Base-by-base conservation (phyloP, 2,113 vertebrate genomes). In the Scomber colias region DNA sequence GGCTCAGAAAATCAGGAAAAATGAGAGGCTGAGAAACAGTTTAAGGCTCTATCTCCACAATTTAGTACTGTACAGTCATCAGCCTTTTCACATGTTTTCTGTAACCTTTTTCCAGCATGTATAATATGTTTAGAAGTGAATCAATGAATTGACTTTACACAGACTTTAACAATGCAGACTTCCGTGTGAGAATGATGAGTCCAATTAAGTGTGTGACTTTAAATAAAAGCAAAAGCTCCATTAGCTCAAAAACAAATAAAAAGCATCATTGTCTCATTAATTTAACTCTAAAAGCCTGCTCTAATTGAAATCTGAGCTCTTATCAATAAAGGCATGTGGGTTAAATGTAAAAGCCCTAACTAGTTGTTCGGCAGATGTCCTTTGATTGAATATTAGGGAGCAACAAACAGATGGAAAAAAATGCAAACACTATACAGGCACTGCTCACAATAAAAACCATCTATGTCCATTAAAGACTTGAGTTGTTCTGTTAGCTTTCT, bases 151-250 rank as follows among this genome's bases (percentile, higher is more conserved):
- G 21, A 21, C 21, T 21, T 21, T 21, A 21, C 21, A 21, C 21
- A 21, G 21, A 21, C 21, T 21, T 21, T 21, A n/a, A n/a, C n/a
- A n/a, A n/a, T 53, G 14, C 76, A 76, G 50, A 46, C 44, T 61
- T 50, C 49, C 31, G 24, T n/a, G 19, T 71, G 44, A 64, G 74
- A 89, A 50, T 46, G n/a, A 75, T 81, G 77, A 82, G 64, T 5
- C n/a, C 11, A 71, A 71, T 87, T 77, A 71, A 12, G 69, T 82
- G 27, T 48, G 35, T 48, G 64, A 71, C 68, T 67, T 63, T 15
- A 65, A 70, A 71, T 67, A 51, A 66, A 83, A 53, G 35, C 64
- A 68, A 79, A 79, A 51, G 30, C 59, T 45, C 17, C 45, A 65
- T 24, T 13, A 7, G 56, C 62, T 59, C 17, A 40, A 27, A 27